Base-by-base conservation (phyloP, 2,113 vertebrate genomes). In the Pungitius pungitius region DNA sequence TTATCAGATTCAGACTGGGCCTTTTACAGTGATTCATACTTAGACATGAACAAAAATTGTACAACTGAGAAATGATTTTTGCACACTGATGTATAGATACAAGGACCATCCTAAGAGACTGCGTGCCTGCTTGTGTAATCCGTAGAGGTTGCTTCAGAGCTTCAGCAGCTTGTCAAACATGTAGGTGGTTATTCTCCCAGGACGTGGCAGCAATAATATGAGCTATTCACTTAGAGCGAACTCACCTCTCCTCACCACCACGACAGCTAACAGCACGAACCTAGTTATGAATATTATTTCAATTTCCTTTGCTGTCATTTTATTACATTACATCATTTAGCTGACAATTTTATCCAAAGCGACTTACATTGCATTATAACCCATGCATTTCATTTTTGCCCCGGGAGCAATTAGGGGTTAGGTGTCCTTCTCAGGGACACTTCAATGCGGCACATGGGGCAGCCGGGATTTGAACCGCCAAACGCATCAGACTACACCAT, bases 11-110 rank as follows among this genome's bases (percentile, higher is more conserved):
- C 40, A 66, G 55, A 63, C 62, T 37, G 40, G 47, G 24, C 49
- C 43, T 35, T 39, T 40, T 65, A 60, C 45, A 26, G 51, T 62
- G 4, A 57, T 27, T 52, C 22, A 40, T 45, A 33, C 40, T 55
- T 55, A 80, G 80, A 75, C 56, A n/a, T 77, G 45, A 64, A 40
- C 76, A 85, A 89, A 87, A 84, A 76, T 78, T 86, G 78, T 74
- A 81, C 37, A 10, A 26, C 18, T 3, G 0, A 54, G 14, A 27
- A 26, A 55, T 17, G 10, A 8, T 43, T 30, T 2, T 2, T 55
- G 22, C 17, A 22, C 22, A 42, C 47, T 45, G n/a, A 20, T 22
- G 18, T 22, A 51, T n/a, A n/a, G 39, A 40, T n/a, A 30, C 17
- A 75, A 9, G n/a, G 33, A n/a, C 45, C 15, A n/a, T 73, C 33